Conservation (phyloP, 2,888 invertebrate genomes). For the Tricholauxania praeusta region DNA sequence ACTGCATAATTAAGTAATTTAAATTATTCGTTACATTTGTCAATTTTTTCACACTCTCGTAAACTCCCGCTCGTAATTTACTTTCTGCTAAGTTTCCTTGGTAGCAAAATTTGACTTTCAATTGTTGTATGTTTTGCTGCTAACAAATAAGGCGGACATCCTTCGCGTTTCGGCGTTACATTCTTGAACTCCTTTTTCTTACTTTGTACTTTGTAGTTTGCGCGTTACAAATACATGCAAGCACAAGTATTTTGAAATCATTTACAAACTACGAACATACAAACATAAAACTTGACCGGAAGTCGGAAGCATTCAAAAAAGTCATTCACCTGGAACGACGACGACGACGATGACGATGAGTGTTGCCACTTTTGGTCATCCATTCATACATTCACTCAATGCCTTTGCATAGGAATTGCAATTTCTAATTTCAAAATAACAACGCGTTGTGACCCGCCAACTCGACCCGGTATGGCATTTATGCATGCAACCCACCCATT, state of each 20-base stretch:
- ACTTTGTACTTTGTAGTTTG: not conserved
- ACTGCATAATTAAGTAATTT: not conserved
- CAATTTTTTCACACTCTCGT: slow-evolving; percentile 19
- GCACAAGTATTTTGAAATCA: not conserved
- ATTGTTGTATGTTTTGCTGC: slow-evolving; percentile 3
- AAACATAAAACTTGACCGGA: slow-evolving; percentile 60
- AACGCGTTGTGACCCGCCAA: slow-evolving; percentile 6
- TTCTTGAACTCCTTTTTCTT: slow-evolving; percentile 16
- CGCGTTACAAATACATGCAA: not conserved
- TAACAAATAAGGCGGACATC: slow-evolving; percentile 8
- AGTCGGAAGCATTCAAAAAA: slow-evolving; percentile 60
- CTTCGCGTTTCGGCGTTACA: slow-evolving; percentile 18
- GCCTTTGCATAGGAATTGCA: slow-evolving; percentile 7
- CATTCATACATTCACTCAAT: not conserved
- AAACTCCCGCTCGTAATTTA: not conserved
- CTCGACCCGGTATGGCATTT: not conserved
- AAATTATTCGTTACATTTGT: slow-evolving; percentile 8
- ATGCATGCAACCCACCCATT: slow-evolving; percentile 31
- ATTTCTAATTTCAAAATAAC: not conserved
- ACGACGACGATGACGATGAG: not conserved
- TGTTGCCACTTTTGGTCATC: slow-evolving; percentile 5
- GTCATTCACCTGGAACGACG: slow-evolving; percentile 62
- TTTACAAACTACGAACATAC: not conserved
- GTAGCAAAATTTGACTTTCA: slow-evolving; percentile 17
- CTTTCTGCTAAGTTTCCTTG: slow-evolving; percentile 39